A percentile compares a stretch with the other conserved stretches of the same genome.
These are phyloP conservation scores for Acleris emargana DNA, from an alignment of 2,888 invertebrate genomes.

Conservation along the genomic window DNA sequence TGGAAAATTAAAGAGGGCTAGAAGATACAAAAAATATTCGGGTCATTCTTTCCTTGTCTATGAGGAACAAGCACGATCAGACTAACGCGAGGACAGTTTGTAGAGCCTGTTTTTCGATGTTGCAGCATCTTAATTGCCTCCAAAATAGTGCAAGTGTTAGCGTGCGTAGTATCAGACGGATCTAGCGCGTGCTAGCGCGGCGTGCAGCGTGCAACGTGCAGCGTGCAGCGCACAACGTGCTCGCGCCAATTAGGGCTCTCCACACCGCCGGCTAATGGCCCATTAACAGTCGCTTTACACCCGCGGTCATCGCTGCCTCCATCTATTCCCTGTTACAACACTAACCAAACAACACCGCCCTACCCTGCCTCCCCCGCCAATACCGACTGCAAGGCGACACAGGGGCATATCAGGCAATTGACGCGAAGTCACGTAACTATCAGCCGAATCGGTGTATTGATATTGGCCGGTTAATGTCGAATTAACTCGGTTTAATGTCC, in stretches of 20 bases:
- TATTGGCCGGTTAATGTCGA: slow-evolving; percentile 51
- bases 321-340: slow-evolving; percentile 52
- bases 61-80: too few species aligned
- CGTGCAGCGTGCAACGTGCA: slow-evolving; percentile 40
- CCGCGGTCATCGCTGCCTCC: slow-evolving; percentile 61
- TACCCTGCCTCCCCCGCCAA: slow-evolving; percentile 42
- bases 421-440: slow-evolving; percentile 51
- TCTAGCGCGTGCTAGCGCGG: slow-evolving; percentile 49
- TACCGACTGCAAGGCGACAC: slow-evolving; percentile 42
- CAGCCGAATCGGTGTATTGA: slow-evolving; percentile 46
- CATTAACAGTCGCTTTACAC: slow-evolving; percentile 73
- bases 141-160: slow-evolving; percentile 45
- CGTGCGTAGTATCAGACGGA: slow-evolving; percentile 68
- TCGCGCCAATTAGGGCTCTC: slow-evolving; percentile 67
- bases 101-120: background rate
- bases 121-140: slow-evolving; percentile 25
- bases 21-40: too few species aligned
- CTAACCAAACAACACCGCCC: slow-evolving; percentile 39
- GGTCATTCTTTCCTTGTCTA: too few species aligned
- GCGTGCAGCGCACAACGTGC: slow-evolving; percentile 43
- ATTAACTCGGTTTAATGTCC: slow-evolving; percentile 42
- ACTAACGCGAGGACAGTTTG: too few species aligned
- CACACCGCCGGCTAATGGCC: slow-evolving; percentile 70
- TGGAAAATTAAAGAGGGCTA: too few species aligned
- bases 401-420: slow-evolving; percentile 50